Conservation (phyloP, 2,113 vertebrate genomes). For the Aphyosemion australe region DNA sequence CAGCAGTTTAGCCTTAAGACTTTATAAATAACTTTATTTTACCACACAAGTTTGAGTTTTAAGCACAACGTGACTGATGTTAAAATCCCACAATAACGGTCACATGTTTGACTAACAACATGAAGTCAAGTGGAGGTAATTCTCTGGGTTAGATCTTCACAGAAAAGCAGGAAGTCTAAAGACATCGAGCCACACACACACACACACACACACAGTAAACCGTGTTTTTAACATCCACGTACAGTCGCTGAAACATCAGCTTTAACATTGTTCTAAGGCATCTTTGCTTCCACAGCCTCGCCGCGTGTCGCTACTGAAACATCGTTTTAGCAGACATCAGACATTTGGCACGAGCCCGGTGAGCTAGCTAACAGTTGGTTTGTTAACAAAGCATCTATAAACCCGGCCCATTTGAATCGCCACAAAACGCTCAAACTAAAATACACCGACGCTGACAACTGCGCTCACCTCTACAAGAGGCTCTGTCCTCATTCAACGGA, state of each 20-base stretch:
- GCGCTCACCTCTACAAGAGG: conserved; percentile 63
- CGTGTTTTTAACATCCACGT: rapidly evolving
- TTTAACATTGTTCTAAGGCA: not conserved
- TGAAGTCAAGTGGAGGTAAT: too few relatives aligned
- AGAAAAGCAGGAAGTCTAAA: not conserved
- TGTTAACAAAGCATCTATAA: conserved; percentile 46
- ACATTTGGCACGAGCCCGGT: conserved; percentile 33
- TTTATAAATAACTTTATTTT: too few relatives aligned
- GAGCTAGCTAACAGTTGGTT: conserved; percentile 60
- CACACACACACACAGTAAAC: not conserved
- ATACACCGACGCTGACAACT: conserved; percentile 23
- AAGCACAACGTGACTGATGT: too few relatives aligned
- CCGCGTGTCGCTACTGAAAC: too few relatives aligned
- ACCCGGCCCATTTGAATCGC: not conserved
- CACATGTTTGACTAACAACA: too few relatives aligned
- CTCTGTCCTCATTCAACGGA: conserved; percentile 68
- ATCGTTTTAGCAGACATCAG: not conserved
- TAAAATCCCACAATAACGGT: too few relatives aligned
- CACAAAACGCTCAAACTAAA: not conserved
- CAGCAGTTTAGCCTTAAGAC: too few relatives aligned
- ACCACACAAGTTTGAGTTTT: too few relatives aligned
- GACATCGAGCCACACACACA: not conserved
- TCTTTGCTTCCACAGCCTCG: not conserved
- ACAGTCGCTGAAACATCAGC: not conserved
- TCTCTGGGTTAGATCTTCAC: too few relatives aligned